Conservation (phyloP, 2,797 vertebrate species). For the Alosa sapidissima region DNA sequence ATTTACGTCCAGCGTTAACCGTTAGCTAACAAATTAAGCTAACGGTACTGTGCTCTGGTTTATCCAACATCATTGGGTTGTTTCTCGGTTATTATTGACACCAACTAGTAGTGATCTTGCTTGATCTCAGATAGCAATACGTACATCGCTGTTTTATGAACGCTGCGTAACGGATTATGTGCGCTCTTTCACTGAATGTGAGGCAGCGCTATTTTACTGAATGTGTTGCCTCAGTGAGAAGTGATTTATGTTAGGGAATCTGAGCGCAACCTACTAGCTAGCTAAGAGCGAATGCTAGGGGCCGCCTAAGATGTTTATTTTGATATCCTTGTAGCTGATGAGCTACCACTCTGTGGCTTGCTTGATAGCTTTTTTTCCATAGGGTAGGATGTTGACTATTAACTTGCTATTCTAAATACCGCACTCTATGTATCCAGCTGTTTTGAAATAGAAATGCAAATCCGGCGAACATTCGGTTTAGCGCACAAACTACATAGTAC, state of each 20-base stretch:
- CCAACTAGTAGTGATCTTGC: background rate
- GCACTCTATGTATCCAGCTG: background rate
- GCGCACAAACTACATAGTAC: background rate
- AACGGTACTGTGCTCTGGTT: background rate
- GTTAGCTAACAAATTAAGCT: background rate
- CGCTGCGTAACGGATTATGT: background rate
- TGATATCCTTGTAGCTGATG: background rate
- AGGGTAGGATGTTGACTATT: background rate
- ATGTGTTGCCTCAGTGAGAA: background rate
- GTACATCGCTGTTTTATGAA: background rate
- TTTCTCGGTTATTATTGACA: background rate
- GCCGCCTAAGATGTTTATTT: background rate
- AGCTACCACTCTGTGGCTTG: background rate
- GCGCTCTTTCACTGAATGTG: background rate
- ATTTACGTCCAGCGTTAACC: background rate
- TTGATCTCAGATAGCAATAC: background rate
- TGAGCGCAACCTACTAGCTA: conserved; percentile 6
- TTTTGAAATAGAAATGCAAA: background rate
- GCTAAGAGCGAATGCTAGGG: background rate
- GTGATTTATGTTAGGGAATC: background rate
- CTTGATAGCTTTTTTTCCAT: background rate
- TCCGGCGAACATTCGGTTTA: background rate
- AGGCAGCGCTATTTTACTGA: background rate
- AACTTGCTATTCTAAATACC: background rate
- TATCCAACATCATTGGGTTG: background rate